A percentile compares a stretch with the other conserved stretches of the same genome.
Conservation (phyloP, 1,140 invertebrate species). For the Akabosia matsudoensis region DNA sequence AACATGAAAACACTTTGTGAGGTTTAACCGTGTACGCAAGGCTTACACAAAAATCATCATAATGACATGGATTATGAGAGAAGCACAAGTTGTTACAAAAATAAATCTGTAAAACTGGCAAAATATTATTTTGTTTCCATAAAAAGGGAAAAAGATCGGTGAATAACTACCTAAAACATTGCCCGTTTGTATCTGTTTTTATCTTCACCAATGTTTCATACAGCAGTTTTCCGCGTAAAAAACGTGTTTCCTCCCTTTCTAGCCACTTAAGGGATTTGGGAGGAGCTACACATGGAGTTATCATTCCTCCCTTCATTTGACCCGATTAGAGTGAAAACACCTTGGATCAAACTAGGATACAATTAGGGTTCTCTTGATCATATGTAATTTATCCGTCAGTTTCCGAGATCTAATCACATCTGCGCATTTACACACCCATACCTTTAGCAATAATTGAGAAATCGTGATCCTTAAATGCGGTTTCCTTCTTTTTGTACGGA, state of each 20-base stretch:
- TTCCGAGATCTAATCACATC: no score
- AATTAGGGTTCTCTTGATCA: no score
- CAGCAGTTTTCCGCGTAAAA: neutral
- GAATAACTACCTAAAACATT: no score
- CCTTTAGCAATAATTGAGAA: no score
- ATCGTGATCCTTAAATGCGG: neutral
- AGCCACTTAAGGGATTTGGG: slow-evolving; percentile 16
- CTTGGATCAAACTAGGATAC: neutral
- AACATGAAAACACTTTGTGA: no score
- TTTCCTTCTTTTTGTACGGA: neutral
- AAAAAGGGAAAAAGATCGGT: slow-evolving; percentile 1
- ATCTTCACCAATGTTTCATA: no score
- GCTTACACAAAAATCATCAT: no score
- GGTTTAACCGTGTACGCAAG: no score
- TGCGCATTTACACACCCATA: no score
- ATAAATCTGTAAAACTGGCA: slow-evolving; percentile 4
- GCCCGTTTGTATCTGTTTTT: no score
- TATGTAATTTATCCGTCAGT: no score
- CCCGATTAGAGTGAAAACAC: neutral
- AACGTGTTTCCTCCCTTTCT: neutral
- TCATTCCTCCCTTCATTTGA: neutral
- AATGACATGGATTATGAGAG: neutral
- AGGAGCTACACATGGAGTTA: neutral
- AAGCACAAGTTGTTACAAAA: no score
- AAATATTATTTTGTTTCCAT: slow-evolving; percentile 18